These are phyloP conservation scores for Callocephalon fimbriatum DNA, from an alignment of 2,113 vertebrate genomes.

Conservation along the genomic window DNA sequence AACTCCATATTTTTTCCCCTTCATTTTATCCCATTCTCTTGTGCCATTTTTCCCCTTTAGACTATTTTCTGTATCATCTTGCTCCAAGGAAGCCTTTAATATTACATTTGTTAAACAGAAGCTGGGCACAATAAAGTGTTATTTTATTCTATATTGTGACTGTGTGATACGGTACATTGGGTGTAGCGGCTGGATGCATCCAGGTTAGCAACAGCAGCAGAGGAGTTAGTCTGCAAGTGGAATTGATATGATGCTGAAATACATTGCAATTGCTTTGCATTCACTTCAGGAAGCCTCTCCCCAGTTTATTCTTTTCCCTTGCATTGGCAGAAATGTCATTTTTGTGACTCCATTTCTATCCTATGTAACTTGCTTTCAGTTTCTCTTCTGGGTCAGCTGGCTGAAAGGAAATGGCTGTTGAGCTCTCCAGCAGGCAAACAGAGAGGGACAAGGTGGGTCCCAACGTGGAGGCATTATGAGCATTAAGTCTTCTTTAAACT, in stretches of 20 bases:
- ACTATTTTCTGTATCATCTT: neutral
- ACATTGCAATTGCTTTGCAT: neutral
- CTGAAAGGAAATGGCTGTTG: neutral
- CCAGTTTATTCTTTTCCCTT: neutral
- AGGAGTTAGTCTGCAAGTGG: neutral
- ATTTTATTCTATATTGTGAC: neutral
- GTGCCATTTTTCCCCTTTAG: neutral
- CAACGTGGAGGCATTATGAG: neutral
- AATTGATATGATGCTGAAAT: neutral
- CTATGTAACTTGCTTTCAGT: neutral
- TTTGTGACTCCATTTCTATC: neutral
- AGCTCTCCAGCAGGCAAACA: neutral
- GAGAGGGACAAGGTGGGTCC: neutral
- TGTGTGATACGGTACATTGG: neutral
- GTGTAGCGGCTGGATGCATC: neutral
- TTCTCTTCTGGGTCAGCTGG: neutral
- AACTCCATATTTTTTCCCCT: neutral
- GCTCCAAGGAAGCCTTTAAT: neutral
- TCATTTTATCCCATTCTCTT: neutral
- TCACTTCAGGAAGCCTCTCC: neutral
- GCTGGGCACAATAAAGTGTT: constrained; percentile 39
- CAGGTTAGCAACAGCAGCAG: neutral
- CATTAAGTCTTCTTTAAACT: neutral
- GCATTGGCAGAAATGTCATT: neutral
- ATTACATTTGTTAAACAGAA: neutral